Evolutionary conservation across 2,888 invertebrate species (phyloP), one percentile per base, ranked within the genome.

Genomic region (Synergus itoensis): DNA sequence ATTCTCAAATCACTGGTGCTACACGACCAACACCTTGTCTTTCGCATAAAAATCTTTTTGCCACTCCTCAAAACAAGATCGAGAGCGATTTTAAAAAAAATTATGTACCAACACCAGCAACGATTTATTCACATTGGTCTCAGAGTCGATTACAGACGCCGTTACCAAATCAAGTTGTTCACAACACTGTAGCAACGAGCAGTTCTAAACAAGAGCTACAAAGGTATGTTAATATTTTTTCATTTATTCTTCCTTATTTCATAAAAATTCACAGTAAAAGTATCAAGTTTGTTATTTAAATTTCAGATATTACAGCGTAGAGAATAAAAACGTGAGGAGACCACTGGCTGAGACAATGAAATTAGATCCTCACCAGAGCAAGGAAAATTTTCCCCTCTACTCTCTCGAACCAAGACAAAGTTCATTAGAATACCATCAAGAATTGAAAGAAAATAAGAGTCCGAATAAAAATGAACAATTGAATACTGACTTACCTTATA

Each of bases 1-100:
- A 87, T 36, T 57, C 81, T n/a, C 84, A 85, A 11, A n/a, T 57
- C 12, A 28, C 81, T 2, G 77, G 67, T 16, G 80, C 86, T 8
- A 21, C 76, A 40, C 84, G 87, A 53, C 90, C 91, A 60, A 85
- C 85, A 7, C 89, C 91, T 11, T 89, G 88, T 45, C 64, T 82
- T 0, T 90, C 90, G 1, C 91, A 90, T 75, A 88, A 87, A 76
- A 90, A 86, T 67, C 87, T 91, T 28, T 89, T 88, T 80, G 87
- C 88, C 79, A 92, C 92, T 0, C 91, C 91, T 0, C 90, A 87
- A 64, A 87, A 76, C 48, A 89, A 89, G 77, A 21, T 83, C 0
- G 60, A 78, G 4, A 77, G 69, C 7, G 87, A 88, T 57, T 77
- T 79, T 69, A 60, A 79, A 11, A 87, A 85, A 45, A 87, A 78